Percentiles rank a stretch among this genome's conserved stretches.
phyloP scores from a whole-genome alignment of 2,888 invertebrate genomes.

The Pterostichus niger region DNA sequence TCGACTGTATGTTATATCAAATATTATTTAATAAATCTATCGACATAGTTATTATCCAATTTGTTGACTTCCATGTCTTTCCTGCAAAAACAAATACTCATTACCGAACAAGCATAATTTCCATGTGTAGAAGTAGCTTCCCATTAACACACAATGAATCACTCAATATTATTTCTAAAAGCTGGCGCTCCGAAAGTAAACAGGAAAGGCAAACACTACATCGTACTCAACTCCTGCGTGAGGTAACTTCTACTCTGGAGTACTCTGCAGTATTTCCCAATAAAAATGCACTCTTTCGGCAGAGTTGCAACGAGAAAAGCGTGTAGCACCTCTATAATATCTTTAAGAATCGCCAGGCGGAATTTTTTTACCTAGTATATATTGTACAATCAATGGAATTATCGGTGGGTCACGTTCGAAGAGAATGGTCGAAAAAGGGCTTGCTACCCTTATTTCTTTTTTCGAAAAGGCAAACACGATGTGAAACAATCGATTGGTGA shows the following conservation, averaged over 20 bases:
- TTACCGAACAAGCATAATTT: neutral
- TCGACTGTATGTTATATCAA: no score
- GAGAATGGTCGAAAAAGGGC: constrained; percentile 40
- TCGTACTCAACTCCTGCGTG: neutral
- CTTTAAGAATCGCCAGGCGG: constrained; percentile 1
- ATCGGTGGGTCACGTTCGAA: constrained; percentile 46
- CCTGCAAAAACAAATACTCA: constrained; percentile 7
- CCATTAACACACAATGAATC: constrained; percentile 51
- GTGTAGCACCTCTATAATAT: constrained; percentile 19
- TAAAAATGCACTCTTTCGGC: constrained; percentile 43
- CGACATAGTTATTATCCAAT: constrained; percentile 6
- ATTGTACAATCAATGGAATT: constrained; percentile 49
- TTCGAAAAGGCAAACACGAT: constrained; percentile 45
- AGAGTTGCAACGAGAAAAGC: neutral
- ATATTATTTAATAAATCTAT: neutral
- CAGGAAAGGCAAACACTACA: constrained; percentile 13
- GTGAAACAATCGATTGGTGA: constrained; percentile 56
- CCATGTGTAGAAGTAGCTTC: constrained; percentile 1
- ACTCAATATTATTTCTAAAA: constrained; percentile 29
- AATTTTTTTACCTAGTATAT: constrained; percentile 28
- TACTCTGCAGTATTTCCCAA: constrained; percentile 47
- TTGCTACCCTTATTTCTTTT: neutral
- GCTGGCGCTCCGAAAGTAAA: neutral
- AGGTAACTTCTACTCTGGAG: neutral
- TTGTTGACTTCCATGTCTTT: constrained; percentile 10